Evolutionary conservation across 2,113 vertebrate species (phyloP), one percentile per base, ranked within the genome.

Genomic region (Calidris pugnax): DNA sequence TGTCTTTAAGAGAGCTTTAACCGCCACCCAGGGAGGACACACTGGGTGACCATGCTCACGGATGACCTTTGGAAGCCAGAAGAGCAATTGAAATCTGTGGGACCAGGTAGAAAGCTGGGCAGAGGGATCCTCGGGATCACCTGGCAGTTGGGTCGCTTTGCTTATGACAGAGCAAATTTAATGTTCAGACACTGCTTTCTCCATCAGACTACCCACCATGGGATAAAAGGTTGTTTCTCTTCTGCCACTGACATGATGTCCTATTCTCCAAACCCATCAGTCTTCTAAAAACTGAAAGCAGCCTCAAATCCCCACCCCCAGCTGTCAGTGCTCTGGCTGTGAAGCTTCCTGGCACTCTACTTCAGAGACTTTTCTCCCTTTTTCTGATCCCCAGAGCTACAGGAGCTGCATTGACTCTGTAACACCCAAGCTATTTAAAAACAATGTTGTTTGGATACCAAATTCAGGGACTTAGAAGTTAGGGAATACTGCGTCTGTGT

Each of bases 321-420:
- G 77, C 51, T 95, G 86, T 89, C 94, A 95, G 33, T 71, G 74
- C 88, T 87, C 77, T 85, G 73, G 77, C 66, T 95, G 48, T 72
- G 86, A 95, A 87, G 51, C 51, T 92, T 95, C 55, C 73, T 90
- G 73, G 89, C 89, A 81, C 47, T 9, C n/a, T 67, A 35, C 56
- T 82, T 68, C 39, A 69, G 90, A 87, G 47, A 45, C 19, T 91
- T 84, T 84, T 94, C 51, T 84, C 50, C 48, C 56, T 87, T 89
- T 50, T 80, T 73, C 66, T 81, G 86, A 84, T 94, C 89, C 63
- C 37, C 59, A 60, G 68, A 87, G 69, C 33, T 81, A 77, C 51
- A 68, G 43, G 74, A 89, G 21, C 23, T 45, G 23, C 56, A 72
- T 20, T 56, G 75, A 88, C 75, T 88, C 43, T 67, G 60, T 92